phyloP scores from a whole-genome alignment of 2,888 invertebrate genomes.

The Helleia helle region DNA sequence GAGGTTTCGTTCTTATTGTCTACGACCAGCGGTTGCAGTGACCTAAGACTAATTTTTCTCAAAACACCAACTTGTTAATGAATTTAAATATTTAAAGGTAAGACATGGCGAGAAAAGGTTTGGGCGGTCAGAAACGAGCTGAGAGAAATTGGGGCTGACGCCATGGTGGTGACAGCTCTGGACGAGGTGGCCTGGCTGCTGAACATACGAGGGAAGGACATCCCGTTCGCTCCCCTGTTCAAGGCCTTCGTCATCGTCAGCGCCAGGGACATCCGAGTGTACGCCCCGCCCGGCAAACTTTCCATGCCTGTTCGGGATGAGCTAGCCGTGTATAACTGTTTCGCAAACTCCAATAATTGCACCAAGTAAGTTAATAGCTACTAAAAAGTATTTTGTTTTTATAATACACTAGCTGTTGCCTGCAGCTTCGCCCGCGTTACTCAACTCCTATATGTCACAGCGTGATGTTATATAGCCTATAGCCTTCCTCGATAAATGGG shows the following conservation, averaged over 20 bases:
- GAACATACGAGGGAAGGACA: slow-evolving; percentile 90
- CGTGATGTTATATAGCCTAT: too few species aligned
- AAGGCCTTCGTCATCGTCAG: slow-evolving; percentile 84
- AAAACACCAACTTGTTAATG: background rate
- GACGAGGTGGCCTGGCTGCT: slow-evolving; percentile 91
- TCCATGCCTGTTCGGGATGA: slow-evolving; percentile 66
- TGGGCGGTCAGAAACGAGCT: slow-evolving; percentile 77
- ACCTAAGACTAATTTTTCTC: too few species aligned
- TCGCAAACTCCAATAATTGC: slow-evolving; percentile 75
- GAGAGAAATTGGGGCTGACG: slow-evolving; percentile 76
- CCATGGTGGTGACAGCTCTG: slow-evolving; percentile 87
- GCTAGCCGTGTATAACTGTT: slow-evolving; percentile 74
- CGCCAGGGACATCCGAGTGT: slow-evolving; percentile 77
- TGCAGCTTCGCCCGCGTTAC: too few species aligned
- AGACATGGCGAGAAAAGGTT: slow-evolving; percentile 85
- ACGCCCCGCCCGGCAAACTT: slow-evolving; percentile 80
- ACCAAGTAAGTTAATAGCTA: slow-evolving; percentile 37
- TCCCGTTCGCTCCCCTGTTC: slow-evolving; percentile 86
- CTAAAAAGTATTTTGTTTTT: background rate
- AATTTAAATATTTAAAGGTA: slow-evolving; percentile 60
- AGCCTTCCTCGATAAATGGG: too few species aligned
- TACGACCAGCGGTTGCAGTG: too few species aligned
- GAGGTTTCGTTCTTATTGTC: too few species aligned
- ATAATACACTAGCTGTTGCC: too few species aligned
- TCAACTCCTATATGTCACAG: too few species aligned